Evolutionary conservation across 2,797 vertebrate species (phyloP), one percentile per base, ranked within the genome.

Genomic region (Esox masquinongy): DNA sequence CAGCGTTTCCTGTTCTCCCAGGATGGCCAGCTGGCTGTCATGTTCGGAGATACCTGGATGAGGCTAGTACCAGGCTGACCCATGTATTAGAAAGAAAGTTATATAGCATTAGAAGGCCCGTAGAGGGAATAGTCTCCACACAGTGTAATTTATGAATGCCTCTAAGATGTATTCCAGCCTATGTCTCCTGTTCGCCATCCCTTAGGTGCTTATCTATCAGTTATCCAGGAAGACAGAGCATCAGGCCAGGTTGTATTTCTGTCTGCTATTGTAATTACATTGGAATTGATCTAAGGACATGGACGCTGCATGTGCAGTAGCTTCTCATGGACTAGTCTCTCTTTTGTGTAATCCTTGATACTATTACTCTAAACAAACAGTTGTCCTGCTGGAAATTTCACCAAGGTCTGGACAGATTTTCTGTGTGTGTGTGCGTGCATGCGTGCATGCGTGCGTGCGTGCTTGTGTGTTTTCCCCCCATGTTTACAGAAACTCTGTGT

Each of bases 201-300:
- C 89, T 90, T 88, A 90, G 87, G 83, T 90, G 87, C 90, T 92
- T 90, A 90, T 90, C 90, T 90, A 85, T 89, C 89, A 85, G 86
- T 85, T 89, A 86, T 90, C 90, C 79, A 87, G 83, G 89, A 87
- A 88, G 87, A 91, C 88, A 88, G 83, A 87, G 87, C 85, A 78
- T 82, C 82, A 88, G 80, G 86, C 86, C 84, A 79, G 88, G 83
- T 86, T 88, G 85, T 90, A 90, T 90, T 90, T 91, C 89, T 91
- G 90, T 90, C 88, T 89, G 87, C 90, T 85, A 87, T 90, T 91
- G 91, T 91, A 91, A 92, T 92, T 90, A 88, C 90, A 89, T 92
- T 90, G 89, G 88, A 91, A 92, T 91, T 91, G 90, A 92, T 92
- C 87, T 79, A 70, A 63, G 83, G 74, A 49, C 19, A 31, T 15